Percentiles rank a stretch among this genome's conserved stretches.
These are phyloP conservation scores for Rugalucina vietnamica DNA, from an alignment of 2,888 invertebrate genomes.

Conservation along the genomic window DNA sequence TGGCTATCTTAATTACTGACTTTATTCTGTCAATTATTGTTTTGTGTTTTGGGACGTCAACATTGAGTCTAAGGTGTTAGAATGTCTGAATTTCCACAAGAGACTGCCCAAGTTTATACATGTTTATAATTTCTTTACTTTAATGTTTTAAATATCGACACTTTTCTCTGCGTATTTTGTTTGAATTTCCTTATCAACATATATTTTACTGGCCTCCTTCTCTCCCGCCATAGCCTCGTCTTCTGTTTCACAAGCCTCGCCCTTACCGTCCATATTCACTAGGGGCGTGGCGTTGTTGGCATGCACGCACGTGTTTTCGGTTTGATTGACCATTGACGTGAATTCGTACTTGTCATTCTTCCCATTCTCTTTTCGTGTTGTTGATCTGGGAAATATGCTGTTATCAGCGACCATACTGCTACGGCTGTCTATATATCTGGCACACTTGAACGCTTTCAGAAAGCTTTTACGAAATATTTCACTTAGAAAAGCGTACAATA, in stretches of 20 bases:
- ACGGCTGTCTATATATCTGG: slow-evolving; percentile 70
- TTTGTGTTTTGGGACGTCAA: no score
- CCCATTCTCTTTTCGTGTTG: slow-evolving; percentile 53
- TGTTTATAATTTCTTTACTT: no score
- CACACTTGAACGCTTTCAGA: slow-evolving; percentile 81
- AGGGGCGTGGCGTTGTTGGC: slow-evolving; percentile 49
- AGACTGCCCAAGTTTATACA: no score
- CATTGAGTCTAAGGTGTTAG: no score
- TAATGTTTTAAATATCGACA: neutral
- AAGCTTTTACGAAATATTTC: slow-evolving; percentile 83
- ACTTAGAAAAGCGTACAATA: slow-evolving; percentile 83
- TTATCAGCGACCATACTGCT: slow-evolving; percentile 68
- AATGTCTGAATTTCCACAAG: no score
- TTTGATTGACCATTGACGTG: slow-evolving; percentile 62
- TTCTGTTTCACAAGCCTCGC: no score
- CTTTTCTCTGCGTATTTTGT: slow-evolving; percentile 46
- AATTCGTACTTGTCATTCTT: slow-evolving; percentile 64
- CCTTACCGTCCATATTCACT: neutral
- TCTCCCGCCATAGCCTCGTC: neutral
- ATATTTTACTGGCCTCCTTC: slow-evolving; percentile 26
- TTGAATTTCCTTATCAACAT: slow-evolving; percentile 64
- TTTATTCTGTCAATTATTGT: no score
- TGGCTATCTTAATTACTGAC: no score
- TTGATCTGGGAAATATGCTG: slow-evolving; percentile 73
- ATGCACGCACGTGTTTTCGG: slow-evolving; percentile 53